Evolutionary conservation across 2,797 vertebrate genomes (phyloP), one percentile per base, ranked within the genome.

Genomic region (Bradypodion pumilum): DNA sequence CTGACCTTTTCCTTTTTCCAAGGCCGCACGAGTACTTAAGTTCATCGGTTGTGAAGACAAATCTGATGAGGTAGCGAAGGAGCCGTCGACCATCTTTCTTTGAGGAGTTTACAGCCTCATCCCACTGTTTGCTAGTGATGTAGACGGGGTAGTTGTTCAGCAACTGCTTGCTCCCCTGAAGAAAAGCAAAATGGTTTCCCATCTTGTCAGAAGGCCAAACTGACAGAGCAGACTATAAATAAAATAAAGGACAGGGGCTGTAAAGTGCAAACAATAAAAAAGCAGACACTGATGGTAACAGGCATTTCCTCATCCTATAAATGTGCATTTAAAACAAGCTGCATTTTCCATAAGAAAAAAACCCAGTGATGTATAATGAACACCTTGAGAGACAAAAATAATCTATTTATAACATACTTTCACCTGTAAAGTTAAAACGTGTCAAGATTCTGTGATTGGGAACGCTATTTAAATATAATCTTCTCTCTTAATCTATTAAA

Each of bases 1-100:
- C 97, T 82, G 98, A 99, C 89, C 98, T 98, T 97, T 99, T 99
- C 97, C 98, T 98, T 96, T 99, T 99, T 49, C 98, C 98, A 97
- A 99, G 96, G 95, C 98, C 98, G 89, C 98, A 99, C 82, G 98
- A 99, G 96, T 99, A 99, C 97, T 99, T 99, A 92, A 99, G 97
- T 96, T 99, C 98, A 90, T 99, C 98, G 29, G 98, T 99, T 92
- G 98, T 98, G 96, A 99, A 99, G 95, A 99, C 97, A 90, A 98
- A 99, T 96, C 98, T 97, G 92, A 99, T 99, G 95, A 99, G 97
- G 97, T 99, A 99, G 88, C 98, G 98, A 86, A 99, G 97, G 91
- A 99, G 97, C 85, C 98, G 96, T 9, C 98, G 93, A 88, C 98
- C 98, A 0, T 99, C 98, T 94, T 99, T 99, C 96, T 99, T 99